Evolutionary conservation across 2,113 vertebrate genomes (phyloP).

Genomic region (Entomyzon cyanotis): DNA sequence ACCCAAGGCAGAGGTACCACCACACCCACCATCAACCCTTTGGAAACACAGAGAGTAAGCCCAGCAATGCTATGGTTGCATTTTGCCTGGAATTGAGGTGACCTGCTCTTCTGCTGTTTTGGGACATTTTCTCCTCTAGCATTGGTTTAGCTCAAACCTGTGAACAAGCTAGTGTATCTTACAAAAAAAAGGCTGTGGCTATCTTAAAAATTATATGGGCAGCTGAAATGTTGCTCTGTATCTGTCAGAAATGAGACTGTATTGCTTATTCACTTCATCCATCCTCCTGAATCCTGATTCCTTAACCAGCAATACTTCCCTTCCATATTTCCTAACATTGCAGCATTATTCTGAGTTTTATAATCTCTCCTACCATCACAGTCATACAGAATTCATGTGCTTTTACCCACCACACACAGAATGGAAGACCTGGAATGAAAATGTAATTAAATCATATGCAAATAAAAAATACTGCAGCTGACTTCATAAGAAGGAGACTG

Average conservation of each 20-base stretch:
- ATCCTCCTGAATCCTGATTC: neutral
- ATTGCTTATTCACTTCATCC: neutral
- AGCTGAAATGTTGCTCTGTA: neutral
- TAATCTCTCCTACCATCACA: neutral
- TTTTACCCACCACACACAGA: slow-evolving; percentile 6
- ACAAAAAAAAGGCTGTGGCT: neutral
- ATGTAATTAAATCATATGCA: slow-evolving; percentile 70
- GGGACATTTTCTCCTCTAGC: neutral
- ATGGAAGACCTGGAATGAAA: slow-evolving; percentile 35
- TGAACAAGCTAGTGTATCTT: neutral
- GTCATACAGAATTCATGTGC: slow-evolving; percentile 29
- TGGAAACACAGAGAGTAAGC: neutral
- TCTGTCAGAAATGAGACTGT: neutral
- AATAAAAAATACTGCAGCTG: slow-evolving; percentile 60
- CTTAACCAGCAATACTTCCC: neutral
- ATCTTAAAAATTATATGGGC: neutral
- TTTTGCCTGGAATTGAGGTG: neutral
- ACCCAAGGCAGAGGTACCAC: neutral
- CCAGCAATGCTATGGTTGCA: neutral
- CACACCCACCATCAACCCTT: neutral
- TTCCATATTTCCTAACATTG: neutral
- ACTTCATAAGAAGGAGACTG: slow-evolving; percentile 55
- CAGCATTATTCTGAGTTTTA: slow-evolving; percentile 1
- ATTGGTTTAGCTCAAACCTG: neutral
- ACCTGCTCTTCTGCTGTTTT: neutral